Evolutionary conservation across 2,113 vertebrate species (phyloP), one percentile per base, ranked within the genome.

Genomic region (Melanotaenia duboulayi): DNA sequence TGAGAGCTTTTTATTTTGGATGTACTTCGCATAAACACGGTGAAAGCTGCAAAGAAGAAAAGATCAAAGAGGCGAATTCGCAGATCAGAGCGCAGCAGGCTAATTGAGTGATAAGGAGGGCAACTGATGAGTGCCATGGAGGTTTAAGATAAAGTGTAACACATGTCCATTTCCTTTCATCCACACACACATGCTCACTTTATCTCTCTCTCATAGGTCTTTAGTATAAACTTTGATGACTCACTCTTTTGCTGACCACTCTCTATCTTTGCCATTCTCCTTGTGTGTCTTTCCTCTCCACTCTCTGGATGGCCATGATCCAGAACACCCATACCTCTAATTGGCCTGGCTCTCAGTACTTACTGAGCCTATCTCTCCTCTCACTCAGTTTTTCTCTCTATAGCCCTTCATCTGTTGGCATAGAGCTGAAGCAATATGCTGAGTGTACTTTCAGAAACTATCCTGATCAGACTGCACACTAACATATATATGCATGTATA

Each of bases 321-420:
- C 95, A 96, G 94, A 91, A 94, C 92, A 94, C 93, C 94, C 93
- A 92, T 95, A 94, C 87, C 92, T 94, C 93, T 97, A 97, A 98
- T 98, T 97, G 95, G 94, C 94, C 94, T 92, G 94, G 94, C 84
- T 92, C 93, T 95, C 92, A 96, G 93, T 94, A 94, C 88, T 89
- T 65, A 71, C 72, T 65, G 75, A 81, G 71, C 46, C 68, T 49
- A 65, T 82, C 72, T 65, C 60, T 86, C 78, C 80, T 49, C 77
- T 65, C 23, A 4, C 72, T 83, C 74, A 51, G 50, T 74, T 78
- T 78, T 73, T 58, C 20, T 80, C 63, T 67, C 39, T 67, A n/a
- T 32, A 59, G 56, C 70, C 80, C 58, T 57, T 32, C 35, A 9
- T 87, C 90, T 84, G 93, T 87, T 94, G 95, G 90, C 94, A 93